Evolutionary conservation across 2,797 vertebrate genomes (phyloP), one percentile per base, ranked within the genome.

Genomic region (Sternarchorhynchus goeldii): DNA sequence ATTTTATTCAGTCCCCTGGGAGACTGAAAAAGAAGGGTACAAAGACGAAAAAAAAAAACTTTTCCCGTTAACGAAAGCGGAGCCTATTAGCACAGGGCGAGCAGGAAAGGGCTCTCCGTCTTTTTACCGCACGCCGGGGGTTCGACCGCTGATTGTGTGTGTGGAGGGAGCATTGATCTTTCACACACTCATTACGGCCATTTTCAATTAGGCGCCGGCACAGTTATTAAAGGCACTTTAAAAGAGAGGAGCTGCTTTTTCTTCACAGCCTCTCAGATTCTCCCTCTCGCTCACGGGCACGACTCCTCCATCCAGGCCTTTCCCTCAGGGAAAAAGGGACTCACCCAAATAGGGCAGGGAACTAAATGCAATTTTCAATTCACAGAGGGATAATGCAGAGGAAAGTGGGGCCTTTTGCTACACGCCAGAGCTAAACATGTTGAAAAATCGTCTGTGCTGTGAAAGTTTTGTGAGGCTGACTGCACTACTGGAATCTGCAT

Each of bases 201-300:
- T 79, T 87, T 88, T 87, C 85, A 84, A 89, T 86, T 83, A 85
- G 58, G 77, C 68, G 80, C 80, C 79, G 84, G 84, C 85, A 85
- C 79, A 84, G 81, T 80, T 79, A 85, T 85, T 81, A 86, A 25
- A 77, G 62, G 70, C 66, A 82, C 82, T 82, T 75, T 82, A 77
- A 85, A 83, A 83, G 73, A 82, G 76, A 76, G 81, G 78, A 75
- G 77, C 82, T 72, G 75, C 79, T 83, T 67, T 83, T 85, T 81
- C 69, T 77, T 75, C 73, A 69, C 66, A 57, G 60, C 79, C 76
- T 81, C 77, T 77, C 67, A 71, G 71, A 75, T 45, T 77, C 77
- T 57, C 56, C 21, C 66, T 32, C 68, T 32, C 64, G 10, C 76
- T 74, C 80, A 72, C 32, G 31, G 58, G 75, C 58, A 80, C 75